Base-by-base conservation (phyloP, 2,113 vertebrate genomes). In the Stigmatopora nigra region DNA sequence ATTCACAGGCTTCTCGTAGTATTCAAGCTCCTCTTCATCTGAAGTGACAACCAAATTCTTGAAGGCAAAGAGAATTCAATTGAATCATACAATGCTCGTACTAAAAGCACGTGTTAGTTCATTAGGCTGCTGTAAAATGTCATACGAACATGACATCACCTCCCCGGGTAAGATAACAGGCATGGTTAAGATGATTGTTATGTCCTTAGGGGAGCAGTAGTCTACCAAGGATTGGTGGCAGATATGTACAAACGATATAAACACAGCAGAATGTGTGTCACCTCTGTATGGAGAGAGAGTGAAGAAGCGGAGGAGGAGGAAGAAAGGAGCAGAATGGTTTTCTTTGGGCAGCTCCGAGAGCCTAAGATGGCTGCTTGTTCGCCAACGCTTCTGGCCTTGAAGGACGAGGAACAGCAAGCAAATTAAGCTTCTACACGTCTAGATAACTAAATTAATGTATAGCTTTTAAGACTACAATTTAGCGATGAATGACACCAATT, bases 271-370 rank as follows among this genome's bases (percentile, higher is more conserved):
- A 77, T 52, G 62, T 60, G 72, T 31, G 78, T 99, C 96, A 99
- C 96, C 96, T 98, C 93, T 78, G 84, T 86, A 78, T 87, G 91
- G 59, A 87, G 88, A 87, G 87, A 92, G 81, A 92, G 87, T 84
- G 90, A 91, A 74, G 92, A 91, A 86, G 92, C 81, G 87, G 90
- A 91, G 82, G 93, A 87, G 84, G 89, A 92, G 68, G 89, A 92
- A 68, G 90, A 86, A 78, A 89, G 88, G 57, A 99, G 94, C 74
- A 93, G 91, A 92, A 99, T 96, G 88, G 95, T 93, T 94, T 96
- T 98, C 97, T 98, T 98, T 81, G 96, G 96, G 85, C 95, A 98
- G 90, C 92, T 95, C 89, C 94, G 92, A 87, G 89, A 90, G 87
- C 69, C 87, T 3, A 75, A 80, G 78, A 53, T 68, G 79, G 65